Evolutionary conservation across 2,797 vertebrate genomes (phyloP).

Genomic region (Channallabes apus): DNA sequence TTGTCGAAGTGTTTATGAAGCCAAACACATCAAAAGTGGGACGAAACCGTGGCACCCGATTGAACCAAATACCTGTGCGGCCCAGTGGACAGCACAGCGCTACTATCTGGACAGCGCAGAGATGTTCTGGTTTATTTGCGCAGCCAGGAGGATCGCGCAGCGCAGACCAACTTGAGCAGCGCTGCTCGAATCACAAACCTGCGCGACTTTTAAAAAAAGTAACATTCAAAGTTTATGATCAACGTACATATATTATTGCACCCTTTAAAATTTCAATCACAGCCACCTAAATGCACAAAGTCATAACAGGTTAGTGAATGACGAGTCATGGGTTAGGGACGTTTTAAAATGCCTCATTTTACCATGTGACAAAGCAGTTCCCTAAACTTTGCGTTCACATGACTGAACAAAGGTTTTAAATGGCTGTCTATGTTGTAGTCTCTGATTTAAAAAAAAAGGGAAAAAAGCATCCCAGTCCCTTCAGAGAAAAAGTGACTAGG

Average conservation of each 20-base stretch:
- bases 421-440: not conserved
- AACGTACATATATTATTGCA: not conserved
- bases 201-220: not conserved
- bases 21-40: too few relatives aligned
- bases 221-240: not conserved
- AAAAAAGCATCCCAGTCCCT: not conserved
- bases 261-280: too few relatives aligned
- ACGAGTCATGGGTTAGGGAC: conserved; percentile 20
- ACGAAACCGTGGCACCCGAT: too few relatives aligned
- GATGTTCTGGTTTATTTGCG: too few relatives aligned
- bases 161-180: too few relatives aligned
- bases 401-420: conserved; percentile 2
- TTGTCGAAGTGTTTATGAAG: too few relatives aligned
- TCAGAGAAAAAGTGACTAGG: not conserved
- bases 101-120: too few relatives aligned
- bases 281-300: not conserved
- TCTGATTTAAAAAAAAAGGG: not conserved
- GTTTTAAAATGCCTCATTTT: conserved; percentile 24
- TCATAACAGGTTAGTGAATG: not conserved
- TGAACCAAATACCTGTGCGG: too few relatives aligned
- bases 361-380: conserved; percentile 32
- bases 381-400: conserved; percentile 24
- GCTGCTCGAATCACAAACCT: too few relatives aligned
- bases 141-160: too few relatives aligned
- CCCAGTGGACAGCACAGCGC: too few relatives aligned